Percentiles rank a stretch among this genome's conserved stretches.
These are phyloP conservation scores for Setophaga coronata DNA, from an alignment of 2,113 vertebrate species.

Conservation along the genomic window DNA sequence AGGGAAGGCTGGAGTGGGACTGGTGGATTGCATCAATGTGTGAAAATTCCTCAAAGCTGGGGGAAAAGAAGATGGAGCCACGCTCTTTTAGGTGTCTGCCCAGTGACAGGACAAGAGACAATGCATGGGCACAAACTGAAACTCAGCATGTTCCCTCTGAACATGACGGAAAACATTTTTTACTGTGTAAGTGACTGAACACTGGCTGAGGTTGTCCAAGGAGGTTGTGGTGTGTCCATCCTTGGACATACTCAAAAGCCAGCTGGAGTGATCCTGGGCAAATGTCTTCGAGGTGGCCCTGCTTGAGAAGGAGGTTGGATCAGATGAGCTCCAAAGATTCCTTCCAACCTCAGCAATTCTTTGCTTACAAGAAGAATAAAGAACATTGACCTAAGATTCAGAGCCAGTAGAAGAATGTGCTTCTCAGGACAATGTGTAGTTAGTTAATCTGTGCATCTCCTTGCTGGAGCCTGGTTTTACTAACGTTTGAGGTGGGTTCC, in stretches of 20 bases:
- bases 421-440: not conserved
- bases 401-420: not conserved
- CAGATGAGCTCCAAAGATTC: not conserved
- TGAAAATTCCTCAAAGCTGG: not conserved
- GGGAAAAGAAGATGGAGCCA: not conserved
- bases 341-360: not conserved
- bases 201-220: not conserved
- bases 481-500: not conserved
- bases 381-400: not conserved
- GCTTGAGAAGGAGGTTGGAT: not conserved
- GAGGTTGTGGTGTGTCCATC: not conserved
- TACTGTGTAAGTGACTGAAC: not conserved
- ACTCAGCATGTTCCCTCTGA: not conserved
- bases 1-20: not conserved
- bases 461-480: not conserved
- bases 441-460: not conserved
- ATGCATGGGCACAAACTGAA: not conserved
- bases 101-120: not conserved
- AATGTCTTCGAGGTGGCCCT: not conserved
- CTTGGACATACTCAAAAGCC: not conserved
- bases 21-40: not conserved
- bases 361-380: not conserved
- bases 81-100: rapidly evolving
- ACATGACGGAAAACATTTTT: not conserved
- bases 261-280: not conserved